Conservation (phyloP, 2,888 invertebrate species). For the Papilio elwesi region DNA sequence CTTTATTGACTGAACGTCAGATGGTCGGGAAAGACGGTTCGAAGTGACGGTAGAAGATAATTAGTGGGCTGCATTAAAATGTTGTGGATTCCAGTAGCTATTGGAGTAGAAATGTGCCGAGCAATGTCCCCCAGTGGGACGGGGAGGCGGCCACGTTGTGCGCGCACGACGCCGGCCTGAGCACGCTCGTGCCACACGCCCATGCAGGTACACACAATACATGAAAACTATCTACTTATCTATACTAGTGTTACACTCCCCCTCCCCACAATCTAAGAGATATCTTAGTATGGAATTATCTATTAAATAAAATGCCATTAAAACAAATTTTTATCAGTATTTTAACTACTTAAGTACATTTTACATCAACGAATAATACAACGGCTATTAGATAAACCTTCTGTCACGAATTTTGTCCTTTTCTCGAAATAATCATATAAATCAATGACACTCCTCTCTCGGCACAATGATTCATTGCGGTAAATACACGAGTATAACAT, state of each 20-base stretch:
- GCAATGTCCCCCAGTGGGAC: conserved; percentile 78
- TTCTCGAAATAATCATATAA: too few species aligned
- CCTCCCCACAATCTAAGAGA: too few species aligned
- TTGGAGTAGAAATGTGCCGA: conserved; percentile 74
- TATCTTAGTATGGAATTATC: background rate
- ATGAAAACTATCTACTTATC: background rate
- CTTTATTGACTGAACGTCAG: background rate
- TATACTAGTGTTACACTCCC: background rate
- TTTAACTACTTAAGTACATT: too few species aligned
- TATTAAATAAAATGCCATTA: background rate
- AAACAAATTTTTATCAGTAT: background rate
- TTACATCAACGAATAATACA: too few species aligned
- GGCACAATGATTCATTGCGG: conserved; percentile 8
- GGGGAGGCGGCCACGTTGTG: conserved; percentile 75
- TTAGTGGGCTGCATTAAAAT: conserved; percentile 47
- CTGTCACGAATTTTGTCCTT: too few species aligned
- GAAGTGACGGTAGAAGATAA: conserved; percentile 34
- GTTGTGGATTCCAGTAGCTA: conserved; percentile 78
- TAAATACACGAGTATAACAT: conserved; percentile 5
- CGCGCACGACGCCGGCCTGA: conserved; percentile 66
- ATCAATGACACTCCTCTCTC: conserved; percentile 17
- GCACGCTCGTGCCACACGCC: conserved; percentile 62
- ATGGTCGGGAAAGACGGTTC: conserved; percentile 6
- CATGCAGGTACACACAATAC: conserved; percentile 59
- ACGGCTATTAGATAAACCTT: too few species aligned